Base-by-base conservation (phyloP, 2,797 vertebrate species). In the Notolepis coatsorum region DNA sequence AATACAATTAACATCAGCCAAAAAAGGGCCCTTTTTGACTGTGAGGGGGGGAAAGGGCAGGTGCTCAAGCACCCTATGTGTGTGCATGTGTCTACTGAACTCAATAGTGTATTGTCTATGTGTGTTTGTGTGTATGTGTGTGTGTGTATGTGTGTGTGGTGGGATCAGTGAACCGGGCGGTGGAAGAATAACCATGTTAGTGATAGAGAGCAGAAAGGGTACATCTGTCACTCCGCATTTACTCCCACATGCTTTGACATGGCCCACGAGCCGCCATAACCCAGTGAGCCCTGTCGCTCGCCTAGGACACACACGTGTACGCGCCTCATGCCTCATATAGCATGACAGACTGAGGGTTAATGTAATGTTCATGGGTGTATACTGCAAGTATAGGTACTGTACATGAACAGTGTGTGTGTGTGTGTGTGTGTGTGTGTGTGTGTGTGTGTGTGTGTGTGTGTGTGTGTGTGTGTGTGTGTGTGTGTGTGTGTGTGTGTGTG, bases 201-300 rank as follows among this genome's bases (percentile, higher is more conserved):
- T 84, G 87, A 91, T 84, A 66, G 87, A 77, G 76, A 91, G 88
- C 86, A 89, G 90, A 95, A 90, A 87, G 91, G 79, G 88, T 90
- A 86, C 92, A 93, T 95, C 91, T 94, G 93, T 89, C 83, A 86
- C 92, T 93, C 91, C 88, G 90, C 53, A 86, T 91, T 88, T 89
- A 81, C 80, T 84, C 74, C 77, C 68, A 73, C 46, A 9, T 52
- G 59, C 80, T 80, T 79, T 89, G 89, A 90, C 81, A 79, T 79
- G 75, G 76, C 75, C 79, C 82, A 80, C 52, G 30, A 88, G 81
- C 72, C 61, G 60, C 57, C 56, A 83, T 73, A 79, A 84, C 68
- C 79, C 57, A 47, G 74, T 28, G 23, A 83, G 67, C 65, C 58
- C 64, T 75, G 65, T 35, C 69, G 60, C 58, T 63, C 61, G 55